Conservation (phyloP, 2,113 vertebrate species). For the Strigops habroptila region DNA sequence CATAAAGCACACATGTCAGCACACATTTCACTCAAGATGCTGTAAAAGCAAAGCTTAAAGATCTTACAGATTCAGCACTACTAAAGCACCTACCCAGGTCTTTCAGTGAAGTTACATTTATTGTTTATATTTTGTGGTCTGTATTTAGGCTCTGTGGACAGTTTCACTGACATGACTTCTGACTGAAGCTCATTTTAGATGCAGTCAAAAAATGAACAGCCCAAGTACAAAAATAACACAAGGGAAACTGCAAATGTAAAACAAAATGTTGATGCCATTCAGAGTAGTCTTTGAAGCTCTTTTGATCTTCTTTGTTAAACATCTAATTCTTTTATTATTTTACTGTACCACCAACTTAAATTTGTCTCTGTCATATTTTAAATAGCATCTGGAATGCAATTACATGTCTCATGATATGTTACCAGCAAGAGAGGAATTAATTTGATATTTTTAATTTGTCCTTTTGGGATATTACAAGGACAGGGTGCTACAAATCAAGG, state of each 20-base stretch:
- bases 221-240: neutral
- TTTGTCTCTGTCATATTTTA: neutral
- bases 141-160: neutral
- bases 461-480: neutral
- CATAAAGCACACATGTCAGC: neutral
- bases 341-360: neutral
- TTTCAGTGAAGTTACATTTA: accelerated
- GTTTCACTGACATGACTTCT: neutral
- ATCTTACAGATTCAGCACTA: neutral
- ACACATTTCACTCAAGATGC: accelerated
- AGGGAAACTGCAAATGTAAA: neutral
- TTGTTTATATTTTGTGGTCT: neutral
- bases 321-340: neutral
- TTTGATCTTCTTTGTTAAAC: neutral
- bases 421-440: neutral
- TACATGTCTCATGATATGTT: neutral
- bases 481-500: neutral
- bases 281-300: neutral
- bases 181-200: neutral
- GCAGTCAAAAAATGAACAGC: neutral
- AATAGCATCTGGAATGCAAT: neutral
- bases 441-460: neutral
- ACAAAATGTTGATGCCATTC: neutral
- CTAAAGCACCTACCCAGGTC: neutral
- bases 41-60: neutral